Evolutionary conservation across 2,113 vertebrate species (phyloP), one percentile per base, ranked within the genome.

Genomic region (Bettongia penicillata): DNA sequence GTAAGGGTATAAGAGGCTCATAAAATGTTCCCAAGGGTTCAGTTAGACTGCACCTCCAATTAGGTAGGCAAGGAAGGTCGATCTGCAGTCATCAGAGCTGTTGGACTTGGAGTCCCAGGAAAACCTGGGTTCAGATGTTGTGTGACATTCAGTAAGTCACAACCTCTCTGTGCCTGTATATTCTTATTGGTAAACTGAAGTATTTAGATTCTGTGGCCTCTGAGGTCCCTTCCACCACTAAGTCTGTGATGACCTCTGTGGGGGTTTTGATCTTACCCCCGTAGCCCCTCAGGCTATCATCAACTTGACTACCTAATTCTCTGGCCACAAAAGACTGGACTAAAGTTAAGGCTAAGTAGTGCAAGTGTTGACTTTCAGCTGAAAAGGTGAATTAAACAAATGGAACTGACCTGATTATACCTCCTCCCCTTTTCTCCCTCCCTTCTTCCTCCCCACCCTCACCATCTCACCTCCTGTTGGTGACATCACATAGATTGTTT

Each of bases 1-100:
- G 19, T 43, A 92, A 95, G 23, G 93, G 95, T 95, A 96, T 94
- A 93, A 98, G 92, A 90, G 53, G 90, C 84, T 97, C 93, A 0
- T 48, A 93, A 95, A 96, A 97, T 22, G 3, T 90, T 93, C 57
- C 90, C 47, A 96, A 96, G 95, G 89, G 61, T 94, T 96, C 95
- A 3, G 0, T 94, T 89, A 0, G 50, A 19, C 95, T 96, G 90
- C 19, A 6, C 61, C 94, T 97, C 57, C 91, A 95, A 1, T 96
- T 84, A 90, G 89, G 53, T 91, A 6, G 48, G 49, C 90, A 28
- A 93, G 16, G 68, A n/a, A 43, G 37, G 68, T 84, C 5, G 19
- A 84, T 84, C n/a, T 43, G 43, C 19, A 43, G 16, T 84, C 16
- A 1, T 91, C 47, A 31, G 90, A 0, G 4, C 55, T n/a, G 49